phyloP scores from a whole-genome alignment of 1,140 invertebrate species.

The Uloborus diversus region DNA sequence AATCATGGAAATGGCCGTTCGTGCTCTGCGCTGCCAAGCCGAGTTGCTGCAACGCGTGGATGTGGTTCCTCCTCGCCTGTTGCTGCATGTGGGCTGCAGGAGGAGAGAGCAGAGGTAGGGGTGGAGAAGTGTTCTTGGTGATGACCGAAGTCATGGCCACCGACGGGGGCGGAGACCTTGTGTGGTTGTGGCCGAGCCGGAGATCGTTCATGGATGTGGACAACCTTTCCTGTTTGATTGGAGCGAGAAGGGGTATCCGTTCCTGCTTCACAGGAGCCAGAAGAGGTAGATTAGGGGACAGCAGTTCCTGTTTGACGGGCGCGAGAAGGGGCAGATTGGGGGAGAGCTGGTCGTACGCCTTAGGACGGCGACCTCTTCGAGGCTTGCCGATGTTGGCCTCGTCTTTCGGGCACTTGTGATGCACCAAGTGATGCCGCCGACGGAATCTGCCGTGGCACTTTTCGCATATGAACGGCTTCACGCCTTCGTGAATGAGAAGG shows the following conservation, averaged over 20 bases:
- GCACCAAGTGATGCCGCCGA: constrained; percentile 82
- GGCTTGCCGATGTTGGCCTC: constrained; percentile 61
- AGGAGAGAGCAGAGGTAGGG: background rate
- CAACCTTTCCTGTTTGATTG: too few species aligned
- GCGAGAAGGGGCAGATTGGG: background rate
- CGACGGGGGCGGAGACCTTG: constrained; percentile 2
- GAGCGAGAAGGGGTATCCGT: too few species aligned
- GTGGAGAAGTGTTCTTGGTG: background rate
- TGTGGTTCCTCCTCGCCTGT: constrained; percentile 44
- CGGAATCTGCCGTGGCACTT: constrained; percentile 80
- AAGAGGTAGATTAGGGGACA: constrained; percentile 2
- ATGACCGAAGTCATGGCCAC: constrained; percentile 23
- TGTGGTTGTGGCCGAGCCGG: too few species aligned
- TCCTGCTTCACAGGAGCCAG: background rate
- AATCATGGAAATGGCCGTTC: constrained; percentile 47
- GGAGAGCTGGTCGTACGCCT: constrained; percentile 57
- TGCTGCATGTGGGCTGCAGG: constrained; percentile 36
- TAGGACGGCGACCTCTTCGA: constrained; percentile 63
- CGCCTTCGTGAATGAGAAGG: constrained; percentile 85
- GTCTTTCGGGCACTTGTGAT: constrained; percentile 80
- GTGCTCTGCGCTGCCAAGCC: constrained; percentile 9
- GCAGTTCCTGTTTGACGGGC: constrained; percentile 8
- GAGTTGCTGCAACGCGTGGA: constrained; percentile 42
- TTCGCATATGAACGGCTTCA: constrained; percentile 85
- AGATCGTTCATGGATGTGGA: too few species aligned